Conservation (phyloP, 2,888 invertebrate species). For the Philaethria dido region DNA sequence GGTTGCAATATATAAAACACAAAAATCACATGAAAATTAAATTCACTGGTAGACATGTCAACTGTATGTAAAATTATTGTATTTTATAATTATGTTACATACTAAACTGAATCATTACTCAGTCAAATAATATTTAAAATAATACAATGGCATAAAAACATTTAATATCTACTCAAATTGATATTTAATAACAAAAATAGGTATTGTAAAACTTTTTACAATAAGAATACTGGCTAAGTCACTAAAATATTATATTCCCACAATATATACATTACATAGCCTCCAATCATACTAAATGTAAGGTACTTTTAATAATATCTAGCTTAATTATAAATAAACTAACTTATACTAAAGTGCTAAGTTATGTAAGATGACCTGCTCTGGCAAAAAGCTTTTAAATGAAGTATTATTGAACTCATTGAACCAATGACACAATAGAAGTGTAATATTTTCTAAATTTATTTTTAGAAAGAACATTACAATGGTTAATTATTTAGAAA, state of each 20-base stretch:
- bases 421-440: neutral
- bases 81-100: neutral
- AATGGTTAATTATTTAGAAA: neutral
- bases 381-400: neutral
- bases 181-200: slow-evolving; percentile 20
- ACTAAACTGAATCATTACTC: slow-evolving; percentile 46
- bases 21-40: slow-evolving; percentile 34
- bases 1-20: slow-evolving; percentile 29
- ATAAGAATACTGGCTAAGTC: slow-evolving; percentile 53
- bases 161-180: slow-evolving; percentile 21
- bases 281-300: slow-evolving; percentile 32
- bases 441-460: neutral
- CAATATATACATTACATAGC: slow-evolving; percentile 45
- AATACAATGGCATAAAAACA: slow-evolving; percentile 54
- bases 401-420: neutral
- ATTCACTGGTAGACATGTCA: slow-evolving; percentile 36
- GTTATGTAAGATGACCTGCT: slow-evolving; percentile 13
- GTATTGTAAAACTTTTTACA: slow-evolving; percentile 40
- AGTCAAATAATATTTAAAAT: slow-evolving; percentile 62
- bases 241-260: slow-evolving; percentile 30
- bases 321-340: slow-evolving; percentile 23
- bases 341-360: slow-evolving; percentile 35
- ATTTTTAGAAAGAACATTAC: neutral
- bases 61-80: slow-evolving; percentile 30
- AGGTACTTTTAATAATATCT: slow-evolving; percentile 34